These are phyloP conservation scores for Tor tambroides DNA, from an alignment of 2,113 vertebrate species.

Conservation along the genomic window DNA sequence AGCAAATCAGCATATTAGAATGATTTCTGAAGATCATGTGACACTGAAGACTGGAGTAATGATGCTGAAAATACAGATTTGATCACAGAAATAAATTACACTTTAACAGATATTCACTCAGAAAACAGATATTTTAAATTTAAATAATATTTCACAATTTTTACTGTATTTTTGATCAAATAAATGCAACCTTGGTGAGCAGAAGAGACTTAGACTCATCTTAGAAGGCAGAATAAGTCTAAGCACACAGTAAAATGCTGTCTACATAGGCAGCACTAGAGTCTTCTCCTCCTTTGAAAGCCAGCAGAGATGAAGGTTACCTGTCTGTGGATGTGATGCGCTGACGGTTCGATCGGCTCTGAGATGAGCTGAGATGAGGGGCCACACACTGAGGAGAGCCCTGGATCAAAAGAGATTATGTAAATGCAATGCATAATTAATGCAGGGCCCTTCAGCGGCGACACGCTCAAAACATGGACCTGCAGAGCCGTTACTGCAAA, in stretches of 20 bases:
- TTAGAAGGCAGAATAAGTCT: no score
- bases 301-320: neutral
- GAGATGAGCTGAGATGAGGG: neutral
- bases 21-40: slow-evolving; percentile 1
- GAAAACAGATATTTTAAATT: neutral
- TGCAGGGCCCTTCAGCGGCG: slow-evolving; percentile 19
- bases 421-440: slow-evolving; percentile 50
- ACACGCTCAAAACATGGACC: neutral
- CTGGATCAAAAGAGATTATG: slow-evolving; percentile 54
- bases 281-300: neutral
- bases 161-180: neutral
- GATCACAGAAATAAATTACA: neutral
- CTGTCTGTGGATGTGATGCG: no score
- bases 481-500: no score
- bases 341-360: no score
- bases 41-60: slow-evolving; percentile 8
- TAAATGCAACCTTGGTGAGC: neutral
- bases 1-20: neutral
- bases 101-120: neutral
- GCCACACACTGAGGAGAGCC: neutral
- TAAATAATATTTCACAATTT: neutral
- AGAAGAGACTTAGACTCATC: neutral
- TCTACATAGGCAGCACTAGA: no score
- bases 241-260: no score
- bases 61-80: neutral